These are phyloP conservation scores for Aspidapion aeneum DNA, from an alignment of 2,888 invertebrate species.

Conservation along the genomic window DNA sequence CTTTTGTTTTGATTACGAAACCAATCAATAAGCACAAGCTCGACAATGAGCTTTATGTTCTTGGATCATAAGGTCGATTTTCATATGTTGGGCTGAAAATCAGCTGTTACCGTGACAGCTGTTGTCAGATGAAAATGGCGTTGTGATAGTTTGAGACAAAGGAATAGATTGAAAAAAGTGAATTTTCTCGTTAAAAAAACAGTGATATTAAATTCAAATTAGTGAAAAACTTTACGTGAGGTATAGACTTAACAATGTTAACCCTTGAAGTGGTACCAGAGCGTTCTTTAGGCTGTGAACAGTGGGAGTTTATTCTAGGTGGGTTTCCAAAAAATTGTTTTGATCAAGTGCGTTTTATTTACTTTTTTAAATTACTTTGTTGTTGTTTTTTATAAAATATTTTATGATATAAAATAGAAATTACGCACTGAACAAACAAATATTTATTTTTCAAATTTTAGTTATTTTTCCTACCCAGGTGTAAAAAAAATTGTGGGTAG, in stretches of 20 bases:
- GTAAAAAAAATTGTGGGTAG: constrained; percentile 4
- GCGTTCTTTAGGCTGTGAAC: constrained; percentile 91
- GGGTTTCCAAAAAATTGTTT: constrained; percentile 47
- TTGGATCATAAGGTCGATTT: constrained; percentile 24
- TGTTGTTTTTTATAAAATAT: neutral
- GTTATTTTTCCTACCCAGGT: neutral
- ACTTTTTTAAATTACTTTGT: constrained; percentile 7
- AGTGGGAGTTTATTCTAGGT: constrained; percentile 98
- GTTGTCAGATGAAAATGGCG: constrained; percentile 44
- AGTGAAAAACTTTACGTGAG: constrained; percentile 14
- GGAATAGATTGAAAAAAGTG: constrained; percentile 27
- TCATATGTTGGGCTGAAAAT: constrained; percentile 30
- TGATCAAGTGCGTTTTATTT: constrained; percentile 25
- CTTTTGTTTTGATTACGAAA: constrained; percentile 36
- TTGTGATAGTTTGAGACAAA: constrained; percentile 41
- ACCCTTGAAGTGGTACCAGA: constrained; percentile 96
- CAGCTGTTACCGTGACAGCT: constrained; percentile 46
- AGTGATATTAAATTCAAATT: constrained; percentile 27
- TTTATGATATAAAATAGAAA: neutral
- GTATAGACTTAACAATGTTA: constrained; percentile 65
- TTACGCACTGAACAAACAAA: neutral
- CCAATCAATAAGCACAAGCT: constrained; percentile 20
- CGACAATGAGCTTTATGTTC: constrained; percentile 24
- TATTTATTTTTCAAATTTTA: neutral
- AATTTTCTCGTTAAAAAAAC: constrained; percentile 16